Base-by-base conservation (phyloP, 2,888 invertebrate genomes). In the Microchrysa polita region DNA sequence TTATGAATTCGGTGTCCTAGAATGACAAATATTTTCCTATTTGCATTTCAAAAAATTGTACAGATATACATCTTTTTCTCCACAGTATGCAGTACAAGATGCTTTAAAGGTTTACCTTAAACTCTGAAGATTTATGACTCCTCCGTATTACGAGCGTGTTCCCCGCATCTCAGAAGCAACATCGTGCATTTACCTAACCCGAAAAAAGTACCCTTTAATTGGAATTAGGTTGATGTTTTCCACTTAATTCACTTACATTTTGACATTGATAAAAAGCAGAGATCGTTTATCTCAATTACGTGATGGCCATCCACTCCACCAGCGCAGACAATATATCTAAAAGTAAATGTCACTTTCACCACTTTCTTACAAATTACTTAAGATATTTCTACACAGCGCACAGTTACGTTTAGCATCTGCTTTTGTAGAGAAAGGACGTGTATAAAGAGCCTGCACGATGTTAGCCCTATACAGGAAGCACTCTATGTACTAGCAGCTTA, bases 351-450 rank as follows among this genome's bases (percentile, higher is more conserved):
- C 65, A 65, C 65, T 65, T 65, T 65, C 65, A 65, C 65, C 65
- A 65, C 65, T 65, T 65, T 65, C 65, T 65, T 65, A 65, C 65
- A 65, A 65, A 65, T 65, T 65, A 65, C 65, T 65, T 48, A 65
- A 65, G 65, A 65, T 48, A 48, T 65, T 65, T 65, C 65, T 65
- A 44, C n/a, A n/a, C n/a, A n/a, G n/a, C n/a, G n/a, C n/a, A n/a
- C 65, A 65, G 65, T 65, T 48, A 44, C 65, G 48, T 48, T 65
- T 44, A 65, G 22, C 65, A 65, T 65, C 65, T 65, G 65, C 44
- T 65, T 44, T 65, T 5, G 12, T 14, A 55, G 10, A 20, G 22
- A 16, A n/a, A n/a, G n/a, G n/a, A 55, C 5, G 16, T 48, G 48
- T 48, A 48, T 48, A n/a, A 4, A 12, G 12, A n/a, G n/a, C n/a